These are phyloP conservation scores for Diorhabda elongata DNA, from an alignment of 1,140 invertebrate species.

Conservation along the genomic window DNA sequence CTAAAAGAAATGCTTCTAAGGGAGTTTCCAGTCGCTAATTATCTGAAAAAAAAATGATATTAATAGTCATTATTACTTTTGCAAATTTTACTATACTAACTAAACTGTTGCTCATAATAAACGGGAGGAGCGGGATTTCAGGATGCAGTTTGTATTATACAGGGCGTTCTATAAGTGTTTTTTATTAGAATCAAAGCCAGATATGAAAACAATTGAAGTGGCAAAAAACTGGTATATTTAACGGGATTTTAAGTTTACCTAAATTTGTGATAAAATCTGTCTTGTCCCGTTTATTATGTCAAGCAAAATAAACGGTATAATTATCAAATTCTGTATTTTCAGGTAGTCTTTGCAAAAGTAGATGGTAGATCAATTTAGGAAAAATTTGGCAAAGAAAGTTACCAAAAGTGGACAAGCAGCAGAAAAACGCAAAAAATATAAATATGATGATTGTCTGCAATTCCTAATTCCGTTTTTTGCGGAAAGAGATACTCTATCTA, in stretches of 20 bases:
- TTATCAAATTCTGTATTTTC: neutral
- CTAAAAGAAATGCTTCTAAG: slow-evolving; percentile 35
- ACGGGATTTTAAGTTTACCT: neutral
- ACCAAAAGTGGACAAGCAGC: slow-evolving; percentile 26
- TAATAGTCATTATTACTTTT: slow-evolving; percentile 12
- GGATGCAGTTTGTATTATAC: too few relatives aligned
- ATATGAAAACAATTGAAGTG: neutral
- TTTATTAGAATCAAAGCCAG: neutral
- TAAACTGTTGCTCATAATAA: too few relatives aligned
- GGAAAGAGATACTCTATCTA: slow-evolving; percentile 15
- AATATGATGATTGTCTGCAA: slow-evolving; percentile 17
- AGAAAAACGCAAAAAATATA: slow-evolving; percentile 18
- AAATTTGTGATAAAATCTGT: neutral
- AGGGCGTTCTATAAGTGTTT: neutral
- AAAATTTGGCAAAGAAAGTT: slow-evolving; percentile 19
- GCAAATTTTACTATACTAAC: neutral
- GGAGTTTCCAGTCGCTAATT: slow-evolving; percentile 24
- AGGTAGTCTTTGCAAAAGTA: neutral
- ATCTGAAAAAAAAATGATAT: slow-evolving; percentile 23
- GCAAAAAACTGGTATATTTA: neutral
- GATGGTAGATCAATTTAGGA: slow-evolving; percentile 20
- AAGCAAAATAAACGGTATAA: neutral
- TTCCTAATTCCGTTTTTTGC: slow-evolving; percentile 20
- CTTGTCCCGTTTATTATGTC: neutral
- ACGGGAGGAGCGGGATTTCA: too few relatives aligned